Evolutionary conservation across 2,888 invertebrate species (phyloP), one percentile per base, ranked within the genome.

Genomic region (Phrixothrix hirtus): DNA sequence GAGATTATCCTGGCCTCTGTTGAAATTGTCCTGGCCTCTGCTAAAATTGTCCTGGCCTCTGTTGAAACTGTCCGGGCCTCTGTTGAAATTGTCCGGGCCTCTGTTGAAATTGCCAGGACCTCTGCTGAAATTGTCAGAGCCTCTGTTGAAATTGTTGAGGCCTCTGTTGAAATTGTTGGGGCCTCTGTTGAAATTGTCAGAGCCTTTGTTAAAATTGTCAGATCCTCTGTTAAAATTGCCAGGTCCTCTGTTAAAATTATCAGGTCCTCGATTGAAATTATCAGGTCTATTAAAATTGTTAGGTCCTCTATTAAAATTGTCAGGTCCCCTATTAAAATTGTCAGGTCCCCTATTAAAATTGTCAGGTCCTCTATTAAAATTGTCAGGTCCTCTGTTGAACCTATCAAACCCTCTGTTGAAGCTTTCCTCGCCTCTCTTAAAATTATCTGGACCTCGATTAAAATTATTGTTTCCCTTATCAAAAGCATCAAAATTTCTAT

Each of bases 31-130:
- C 1, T 25, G 14, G n/a, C 26, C 31, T 44, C 14, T 38, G 12
- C 35, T 27, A n/a, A 45, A 39, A 17, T 26, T 38, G 11, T 32
- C 43, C 4, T 7, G 5, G 4, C 42, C 31, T 13, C 31, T 27
- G 10, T 31, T 36, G 10, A 17, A 30, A 7, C 30, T 37, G 9
- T 31, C 17, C 1, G 43, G 27, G 25, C 36, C 41, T 3, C 30
- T 11, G 9, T 29, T 38, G 11, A 26, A 34, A 36, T 29, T 30
- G 6, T 27, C 12, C 2, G 38, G 37, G 6, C 9, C 16, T 27
- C 21, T 34, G 35, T 50, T 45, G n/a, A 45, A 55, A 15, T 55
- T 43, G 25, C 42, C 46, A 7, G n/a, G 27, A 16, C 35, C 34
- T 25, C 14, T 27, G 27, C 44, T 51, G 32, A 46, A 55, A 31